A percentile compares a stretch with the other conserved stretches of the same genome.
Conservation (phyloP, 2,888 invertebrate genomes). For the Metalampra italica region DNA sequence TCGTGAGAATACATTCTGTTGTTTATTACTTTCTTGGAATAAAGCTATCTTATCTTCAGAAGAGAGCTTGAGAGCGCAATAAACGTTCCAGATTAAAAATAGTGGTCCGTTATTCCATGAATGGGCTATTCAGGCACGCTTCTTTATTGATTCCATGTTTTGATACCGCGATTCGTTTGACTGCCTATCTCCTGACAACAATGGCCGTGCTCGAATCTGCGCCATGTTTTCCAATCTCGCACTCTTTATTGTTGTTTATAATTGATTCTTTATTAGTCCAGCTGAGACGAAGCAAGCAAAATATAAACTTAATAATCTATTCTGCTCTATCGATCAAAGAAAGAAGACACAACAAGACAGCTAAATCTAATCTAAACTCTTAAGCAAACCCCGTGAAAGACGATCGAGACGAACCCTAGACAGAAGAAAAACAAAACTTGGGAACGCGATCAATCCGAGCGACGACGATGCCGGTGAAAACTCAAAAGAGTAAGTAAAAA, state of each 20-base stretch:
- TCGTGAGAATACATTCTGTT: background rate
- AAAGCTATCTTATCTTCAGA: constrained; percentile 7
- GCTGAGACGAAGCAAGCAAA: constrained; percentile 26
- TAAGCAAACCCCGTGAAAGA: constrained; percentile 61
- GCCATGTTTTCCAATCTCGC: constrained; percentile 55
- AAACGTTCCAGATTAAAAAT: constrained; percentile 42
- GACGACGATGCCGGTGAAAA: constrained; percentile 47
- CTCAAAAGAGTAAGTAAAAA: constrained; percentile 52
- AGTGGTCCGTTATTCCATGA: constrained; percentile 52
- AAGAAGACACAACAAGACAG: constrained; percentile 44
- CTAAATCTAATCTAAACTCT: constrained; percentile 63
- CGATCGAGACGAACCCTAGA: constrained; percentile 61
- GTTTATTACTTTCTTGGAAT: background rate
- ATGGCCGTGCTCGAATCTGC: constrained; percentile 44
- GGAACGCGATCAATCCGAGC: constrained; percentile 56
- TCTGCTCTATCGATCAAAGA: constrained; percentile 18
- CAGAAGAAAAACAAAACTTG: constrained; percentile 70
- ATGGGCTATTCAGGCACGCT: constrained; percentile 51
- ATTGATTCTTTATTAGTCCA: constrained; percentile 59
- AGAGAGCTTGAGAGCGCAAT: constrained; percentile 27
- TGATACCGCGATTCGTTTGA: constrained; percentile 58
- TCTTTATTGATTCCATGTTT: constrained; percentile 63
- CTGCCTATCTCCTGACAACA: constrained; percentile 60
- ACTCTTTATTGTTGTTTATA: constrained; percentile 57
- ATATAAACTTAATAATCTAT: background rate